These are phyloP conservation scores for Drosophila arizonae DNA, from an alignment of 1,140 invertebrate genomes.

Conservation along the genomic window DNA sequence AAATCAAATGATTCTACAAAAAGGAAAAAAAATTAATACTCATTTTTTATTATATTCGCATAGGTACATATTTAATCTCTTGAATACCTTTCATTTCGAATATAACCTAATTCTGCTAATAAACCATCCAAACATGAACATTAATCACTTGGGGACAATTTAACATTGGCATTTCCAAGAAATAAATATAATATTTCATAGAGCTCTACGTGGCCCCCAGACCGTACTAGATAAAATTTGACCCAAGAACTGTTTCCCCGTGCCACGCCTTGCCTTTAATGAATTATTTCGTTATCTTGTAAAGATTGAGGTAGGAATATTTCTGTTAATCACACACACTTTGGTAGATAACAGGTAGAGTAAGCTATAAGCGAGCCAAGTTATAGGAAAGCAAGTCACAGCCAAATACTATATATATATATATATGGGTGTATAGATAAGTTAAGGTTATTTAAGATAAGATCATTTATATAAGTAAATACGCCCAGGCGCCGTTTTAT, in stretches of 20 bases:
- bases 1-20: not conserved
- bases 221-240: not conserved
- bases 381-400: no score
- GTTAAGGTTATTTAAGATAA: conserved; percentile 17
- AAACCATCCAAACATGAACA: no score
- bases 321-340: not conserved
- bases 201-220: no score
- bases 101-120: not conserved
- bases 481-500: not conserved
- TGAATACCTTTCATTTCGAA: not conserved
- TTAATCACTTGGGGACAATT: no score
- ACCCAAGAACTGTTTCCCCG: not conserved
- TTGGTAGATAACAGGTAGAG: not conserved
- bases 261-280: not conserved
- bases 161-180: no score
- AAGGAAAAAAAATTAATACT: not conserved
- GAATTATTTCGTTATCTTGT: not conserved
- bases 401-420: no score
- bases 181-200: no score
- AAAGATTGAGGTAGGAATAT: conserved; percentile 31
- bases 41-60: not conserved
- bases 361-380: no score
- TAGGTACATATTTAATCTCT: not conserved
- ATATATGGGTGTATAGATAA: conserved; percentile 3
- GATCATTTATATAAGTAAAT: conserved; percentile 10